phyloP scores from a whole-genome alignment of 2,888 invertebrate species.

The Leucophenga montana region DNA sequence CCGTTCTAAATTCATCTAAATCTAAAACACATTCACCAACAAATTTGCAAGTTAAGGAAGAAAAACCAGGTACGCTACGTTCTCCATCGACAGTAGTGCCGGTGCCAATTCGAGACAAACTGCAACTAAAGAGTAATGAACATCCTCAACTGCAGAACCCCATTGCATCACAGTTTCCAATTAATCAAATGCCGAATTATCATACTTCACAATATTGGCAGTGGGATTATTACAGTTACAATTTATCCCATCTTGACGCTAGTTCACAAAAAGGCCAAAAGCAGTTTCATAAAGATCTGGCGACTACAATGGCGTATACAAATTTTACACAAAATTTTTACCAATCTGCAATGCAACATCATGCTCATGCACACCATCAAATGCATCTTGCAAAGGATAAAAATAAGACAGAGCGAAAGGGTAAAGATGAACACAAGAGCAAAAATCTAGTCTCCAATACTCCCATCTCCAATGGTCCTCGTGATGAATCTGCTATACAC shows the following conservation, averaged over 20 bases:
- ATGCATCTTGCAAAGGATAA: slow-evolving; percentile 69
- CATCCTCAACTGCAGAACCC: slow-evolving; percentile 64
- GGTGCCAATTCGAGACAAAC: slow-evolving; percentile 56
- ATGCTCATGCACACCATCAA: slow-evolving; percentile 70
- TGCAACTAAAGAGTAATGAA: slow-evolving; percentile 59
- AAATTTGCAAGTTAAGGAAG: slow-evolving; percentile 64
- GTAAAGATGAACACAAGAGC: slow-evolving; percentile 64
- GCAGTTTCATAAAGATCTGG: slow-evolving; percentile 74
- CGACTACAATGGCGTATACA: slow-evolving; percentile 72
- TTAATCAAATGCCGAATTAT: slow-evolving; percentile 81
- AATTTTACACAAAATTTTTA: slow-evolving; percentile 71
- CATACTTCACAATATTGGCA: slow-evolving; percentile 81
- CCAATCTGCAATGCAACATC: slow-evolving; percentile 71
- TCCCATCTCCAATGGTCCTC: neutral
- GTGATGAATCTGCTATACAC: slow-evolving; percentile 47
- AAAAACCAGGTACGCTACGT: slow-evolving; percentile 45
- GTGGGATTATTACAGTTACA: slow-evolving; percentile 78
- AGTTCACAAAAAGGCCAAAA: slow-evolving; percentile 77
- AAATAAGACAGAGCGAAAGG: slow-evolving; percentile 64
- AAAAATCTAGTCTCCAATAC: slow-evolving; percentile 34
- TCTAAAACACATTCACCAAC: slow-evolving; percentile 31
- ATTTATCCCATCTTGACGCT: slow-evolving; percentile 76
- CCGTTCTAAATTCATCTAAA: neutral
- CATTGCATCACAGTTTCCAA: slow-evolving; percentile 77
- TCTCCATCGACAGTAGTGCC: slow-evolving; percentile 42